Evolutionary conservation across 92 coral and sea anemone genomes (phyloP), one percentile per base, ranked within the genome.

Genomic region (Meandrina meandrites): DNA sequence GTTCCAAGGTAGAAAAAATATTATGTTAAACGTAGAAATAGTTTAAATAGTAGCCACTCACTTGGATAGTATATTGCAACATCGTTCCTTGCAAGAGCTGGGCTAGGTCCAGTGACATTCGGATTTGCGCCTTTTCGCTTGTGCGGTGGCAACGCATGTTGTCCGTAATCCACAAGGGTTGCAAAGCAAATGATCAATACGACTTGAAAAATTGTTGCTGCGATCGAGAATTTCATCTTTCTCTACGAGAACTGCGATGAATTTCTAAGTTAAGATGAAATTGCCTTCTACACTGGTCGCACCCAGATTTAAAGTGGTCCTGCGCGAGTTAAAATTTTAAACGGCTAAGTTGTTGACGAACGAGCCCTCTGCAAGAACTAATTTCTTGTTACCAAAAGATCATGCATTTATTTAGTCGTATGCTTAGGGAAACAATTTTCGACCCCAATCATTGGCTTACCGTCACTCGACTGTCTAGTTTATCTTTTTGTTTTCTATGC

Each of bases 161-260:
- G 83, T 4, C 94, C 94, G 82, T 94, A 96, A 34, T 92, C 90
- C 53, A 92, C 95, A 36, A 92, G 77, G 28, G 75, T 77, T 3
- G 87, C 95, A 70, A 92, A 96, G 34, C 94, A 31, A 35, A 86
- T 78, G 66, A 96, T 84, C 35, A 94, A 58, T 30, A 94, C 18
- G 60, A 87, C 54, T 86, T 96, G 95, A 70, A 92, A 85, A 57
- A 89, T 50, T 1, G 81, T 84, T 36, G 91, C 88, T 3, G 90
- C 87, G 68, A 92, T 53, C 24, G 91, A 79, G 80, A 94, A 92
- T 60, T 92, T 90, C 95, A 92, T 80, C n/a, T 21, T 32, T 80
- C 72, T 47, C 11, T 17, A 40, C 21, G 48, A 36, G 15, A 50
- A 50, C 54, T 9, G 54, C 54, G 54, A 50, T 50, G 54, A 13